Base-by-base conservation (phyloP, 1,140 invertebrate species). In the Choristoneura fumiferana region DNA sequence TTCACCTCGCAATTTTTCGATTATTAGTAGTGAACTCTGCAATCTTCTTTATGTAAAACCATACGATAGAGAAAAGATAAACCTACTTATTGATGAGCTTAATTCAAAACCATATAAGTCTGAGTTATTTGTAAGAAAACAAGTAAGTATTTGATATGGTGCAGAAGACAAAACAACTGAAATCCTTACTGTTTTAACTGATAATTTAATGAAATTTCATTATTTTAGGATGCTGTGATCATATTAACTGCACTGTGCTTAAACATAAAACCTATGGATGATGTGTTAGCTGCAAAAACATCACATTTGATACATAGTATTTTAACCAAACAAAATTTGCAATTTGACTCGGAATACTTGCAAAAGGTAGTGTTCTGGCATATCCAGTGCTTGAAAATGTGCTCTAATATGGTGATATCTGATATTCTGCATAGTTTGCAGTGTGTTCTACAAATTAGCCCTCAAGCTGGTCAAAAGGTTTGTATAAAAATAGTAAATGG, bases 371-470 rank as follows among this genome's bases (percentile, higher is more conserved):
- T 84, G 15, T 64, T 60, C 5, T 88, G 85, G 85, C 77, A 84
- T 58, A 65, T 84, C 53, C 67, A 77, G 10, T 83, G 82, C 60
- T 49, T 87, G 10, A 80, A 71, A 35, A 72, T 63, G 59, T 85
- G 81, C 69, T 80, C 84, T 6, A 71, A 83, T 45, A 74, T 81
- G 18, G 73, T 87, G 40, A 60, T 83, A 53, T 77, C 74, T 29
- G 85, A 88, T 62, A 85, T 88, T 57, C 55, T 88, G 6, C 73
- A 84, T 60, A 84, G 84, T 62, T 56, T 82, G 54, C 82, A 87
- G 54, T 76, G 76, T 67, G 71, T 84, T 58, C 62, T 88, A 15
- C 76, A 83, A 18, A 61, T 40, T 18, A 71, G 76, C 62, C 71
- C 72, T 34, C 58, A 67, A 54, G 63, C 64, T 45, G 73, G 74